A percentile compares a stretch with the other conserved stretches of the same genome.
Conservation (phyloP, 64 coral and sea anemone species). For the Acropora tenuis region DNA sequence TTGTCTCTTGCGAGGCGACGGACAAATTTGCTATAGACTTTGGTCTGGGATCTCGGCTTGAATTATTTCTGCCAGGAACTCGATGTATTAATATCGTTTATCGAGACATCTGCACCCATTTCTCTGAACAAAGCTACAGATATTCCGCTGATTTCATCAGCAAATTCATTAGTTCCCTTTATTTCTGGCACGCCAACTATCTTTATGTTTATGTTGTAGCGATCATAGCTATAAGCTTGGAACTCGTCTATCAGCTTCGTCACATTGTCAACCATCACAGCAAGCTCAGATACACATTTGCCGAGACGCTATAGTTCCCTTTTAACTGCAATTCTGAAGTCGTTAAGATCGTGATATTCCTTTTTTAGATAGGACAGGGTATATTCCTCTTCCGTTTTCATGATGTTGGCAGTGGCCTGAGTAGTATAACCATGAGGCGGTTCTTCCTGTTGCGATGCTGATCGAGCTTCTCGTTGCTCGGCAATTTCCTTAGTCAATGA, state of each 20-base stretch:
- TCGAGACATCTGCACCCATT: constrained; percentile 33
- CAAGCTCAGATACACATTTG: background rate
- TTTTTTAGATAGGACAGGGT: too few species aligned
- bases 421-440: too few species aligned
- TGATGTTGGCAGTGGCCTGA: too few species aligned
- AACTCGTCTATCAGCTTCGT: background rate
- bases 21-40: too few species aligned
- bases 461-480: too few species aligned
- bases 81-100: constrained; percentile 49
- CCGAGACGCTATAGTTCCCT: background rate
- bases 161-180: constrained; percentile 26
- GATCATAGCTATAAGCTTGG: constrained; percentile 37
- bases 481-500: too few species aligned
- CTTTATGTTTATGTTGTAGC: constrained; percentile 30
- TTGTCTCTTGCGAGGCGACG: too few species aligned
- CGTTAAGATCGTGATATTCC: too few species aligned
- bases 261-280: background rate
- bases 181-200: constrained; percentile 9
- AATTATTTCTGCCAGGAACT: constrained; percentile 8
- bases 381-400: too few species aligned
- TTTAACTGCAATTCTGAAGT: too few species aligned
- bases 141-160: constrained; percentile 40
- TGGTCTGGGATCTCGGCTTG: constrained; percentile 23
- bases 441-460: too few species aligned
- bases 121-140: constrained; percentile 42